These are phyloP conservation scores for Arvicanthis niloticus DNA, from an alignment of 2,113 vertebrate species.

Conservation along the genomic window DNA sequence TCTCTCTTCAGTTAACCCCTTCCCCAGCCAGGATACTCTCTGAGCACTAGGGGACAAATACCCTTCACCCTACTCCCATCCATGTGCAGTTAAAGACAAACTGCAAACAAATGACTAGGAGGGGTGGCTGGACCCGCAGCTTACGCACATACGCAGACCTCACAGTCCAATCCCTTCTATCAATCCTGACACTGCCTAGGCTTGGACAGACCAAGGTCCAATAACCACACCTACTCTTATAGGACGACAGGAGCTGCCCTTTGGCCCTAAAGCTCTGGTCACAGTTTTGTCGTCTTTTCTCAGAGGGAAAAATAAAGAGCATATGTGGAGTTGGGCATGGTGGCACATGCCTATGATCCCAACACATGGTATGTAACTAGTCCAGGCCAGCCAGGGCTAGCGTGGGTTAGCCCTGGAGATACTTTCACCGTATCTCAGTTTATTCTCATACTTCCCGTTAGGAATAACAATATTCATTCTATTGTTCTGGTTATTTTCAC, in stretches of 20 bases:
- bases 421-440: neutral
- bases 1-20: neutral
- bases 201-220: neutral
- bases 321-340: neutral
- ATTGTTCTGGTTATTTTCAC: neutral
- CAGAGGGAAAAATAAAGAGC: neutral
- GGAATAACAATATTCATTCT: neutral
- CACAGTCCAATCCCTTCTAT: neutral
- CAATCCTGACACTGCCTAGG: neutral
- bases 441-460: neutral
- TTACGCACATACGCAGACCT: neutral
- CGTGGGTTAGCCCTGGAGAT: neutral
- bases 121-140: too few relatives aligned
- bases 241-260: neutral
- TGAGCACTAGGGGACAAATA: neutral
- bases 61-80: neutral
- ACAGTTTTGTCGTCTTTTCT: neutral
- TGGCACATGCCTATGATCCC: neutral
- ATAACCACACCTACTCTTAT: neutral
- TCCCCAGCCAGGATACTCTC: neutral
- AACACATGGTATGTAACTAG: neutral
- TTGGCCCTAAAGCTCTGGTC: neutral
- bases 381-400: neutral
- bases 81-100: neutral
- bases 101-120: neutral